These are phyloP conservation scores for Gobionotothen gibberifrons DNA, from an alignment of 2,797 vertebrate genomes.

Conservation along the genomic window DNA sequence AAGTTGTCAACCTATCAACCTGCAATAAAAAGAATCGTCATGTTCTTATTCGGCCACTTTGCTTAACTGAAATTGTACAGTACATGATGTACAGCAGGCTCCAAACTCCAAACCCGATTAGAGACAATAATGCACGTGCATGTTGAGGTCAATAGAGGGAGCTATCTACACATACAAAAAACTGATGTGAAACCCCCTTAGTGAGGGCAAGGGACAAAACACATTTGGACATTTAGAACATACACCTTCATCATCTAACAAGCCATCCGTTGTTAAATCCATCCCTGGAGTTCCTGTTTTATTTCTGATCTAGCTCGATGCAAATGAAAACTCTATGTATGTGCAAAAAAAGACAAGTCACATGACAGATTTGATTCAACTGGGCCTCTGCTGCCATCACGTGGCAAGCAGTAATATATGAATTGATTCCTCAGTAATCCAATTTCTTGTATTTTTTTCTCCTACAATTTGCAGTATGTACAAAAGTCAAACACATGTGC, in stretches of 20 bases:
- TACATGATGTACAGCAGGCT: neutral
- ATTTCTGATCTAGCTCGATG: neutral
- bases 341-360: neutral
- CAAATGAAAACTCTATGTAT: neutral
- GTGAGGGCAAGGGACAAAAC: neutral
- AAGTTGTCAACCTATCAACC: too few relatives aligned
- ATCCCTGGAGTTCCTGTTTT: neutral
- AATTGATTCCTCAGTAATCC: neutral
- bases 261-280: neutral
- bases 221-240: neutral
- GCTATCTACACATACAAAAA: constrained; percentile 7
- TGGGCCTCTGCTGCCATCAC: constrained; percentile 11
- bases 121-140: neutral
- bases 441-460: neutral
- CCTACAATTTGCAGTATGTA: neutral
- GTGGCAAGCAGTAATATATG: neutral
- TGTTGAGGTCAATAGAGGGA: constrained; percentile 42
- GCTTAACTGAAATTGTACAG: neutral
- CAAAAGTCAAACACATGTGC: neutral
- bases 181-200: neutral
- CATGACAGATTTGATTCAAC: neutral
- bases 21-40: too few relatives aligned
- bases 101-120: neutral
- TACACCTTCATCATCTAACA: neutral
- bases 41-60: neutral